Evolutionary conservation across 1,140 invertebrate species (phyloP), one percentile per base, ranked within the genome.

Genomic region (Riptortus pedestris): DNA sequence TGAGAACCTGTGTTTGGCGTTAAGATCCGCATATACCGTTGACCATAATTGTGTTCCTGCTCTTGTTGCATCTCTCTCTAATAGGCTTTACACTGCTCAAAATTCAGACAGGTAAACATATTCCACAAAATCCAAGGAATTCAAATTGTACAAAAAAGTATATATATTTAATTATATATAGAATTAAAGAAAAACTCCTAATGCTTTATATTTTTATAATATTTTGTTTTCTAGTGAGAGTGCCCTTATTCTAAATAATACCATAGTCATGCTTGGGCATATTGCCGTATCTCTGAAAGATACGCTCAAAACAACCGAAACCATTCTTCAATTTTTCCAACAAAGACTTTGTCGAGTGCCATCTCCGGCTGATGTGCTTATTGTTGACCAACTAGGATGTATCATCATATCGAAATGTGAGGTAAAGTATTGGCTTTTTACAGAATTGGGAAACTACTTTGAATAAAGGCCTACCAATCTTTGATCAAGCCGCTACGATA

Each of bases 271-370:
- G 81, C 78, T 99, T 73, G 95, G 96, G 0, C 93, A 96, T 73
- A 91, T 99, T 4, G 96, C 96, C 0, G 93, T 98, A 4, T 87
- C 91, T 0, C 76, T 99, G 63, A 93, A 89, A 71, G 90, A 96
- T 68, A 93, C 89, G 0, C 88, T 90, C 0, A 91, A 92, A 69
- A 92, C 91, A 0, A 93, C 90, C 0, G 90, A 95, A 67, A 94
- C 90, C n/a, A 93, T 98, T 65, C 76, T 98, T 22, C 92, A 96
- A 73, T 98, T 98, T 73, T 96, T 98, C 72, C 93, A 96, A 69
- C 94, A 98, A 74, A 81, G 93, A 70, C 92, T 99, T 72, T 96
- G 93, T 68, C 85, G 89, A 59, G 88, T 92, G 2, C 87, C 86
- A 2, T 87, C 86, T 11, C 80, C 85, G 28, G 79, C 98, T 51